phyloP scores from a whole-genome alignment of 2,113 vertebrate genomes.

The pig (Sus scrofa) region T2T-Sscrofa CM000826.6:39888001-39888500 shows the following conservation, averaged over 20 bases:
- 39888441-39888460: not conserved
- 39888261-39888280: constrained; percentile 6
- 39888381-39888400: not conserved
- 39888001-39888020: not conserved
- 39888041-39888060: not conserved
- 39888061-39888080: fast-evolving
- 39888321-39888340: not conserved
- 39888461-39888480: not conserved
- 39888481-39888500: not conserved
- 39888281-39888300: not conserved
- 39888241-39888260: not conserved
- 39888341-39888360: not conserved
- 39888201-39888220: not conserved
- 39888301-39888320: not conserved
- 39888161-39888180: not conserved
- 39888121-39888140: not conserved
- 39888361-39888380: constrained; percentile 33
- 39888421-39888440: not conserved
- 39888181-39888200: not conserved
- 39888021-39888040: not conserved
- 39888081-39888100: fast-evolving
- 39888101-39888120: not conserved
- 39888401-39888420: not conserved
- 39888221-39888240: not conserved
- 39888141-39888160: not conserved